Percentiles rank a stretch among this genome's conserved stretches.
phyloP scores from a whole-genome alignment of 2,797 vertebrate species.

The Eulemur albifrons region DNA sequence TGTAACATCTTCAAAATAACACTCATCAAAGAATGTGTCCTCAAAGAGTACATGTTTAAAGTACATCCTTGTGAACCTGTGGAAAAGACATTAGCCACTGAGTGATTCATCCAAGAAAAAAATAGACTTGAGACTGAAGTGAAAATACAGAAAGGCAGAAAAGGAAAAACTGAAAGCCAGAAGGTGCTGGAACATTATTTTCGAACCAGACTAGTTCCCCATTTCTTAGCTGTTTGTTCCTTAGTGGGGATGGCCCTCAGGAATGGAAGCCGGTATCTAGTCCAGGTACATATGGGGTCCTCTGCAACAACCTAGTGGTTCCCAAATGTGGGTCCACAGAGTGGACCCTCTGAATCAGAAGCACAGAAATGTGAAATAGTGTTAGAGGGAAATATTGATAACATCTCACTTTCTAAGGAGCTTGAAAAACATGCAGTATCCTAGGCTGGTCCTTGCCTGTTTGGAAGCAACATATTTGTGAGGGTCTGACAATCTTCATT shows the following conservation, averaged over 20 bases:
- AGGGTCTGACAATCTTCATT: background rate
- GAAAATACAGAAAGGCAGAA: background rate
- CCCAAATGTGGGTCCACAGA: background rate
- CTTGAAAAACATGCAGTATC: background rate
- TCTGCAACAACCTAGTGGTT: background rate
- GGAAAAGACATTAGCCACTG: slow-evolving; percentile 18
- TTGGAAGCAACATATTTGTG: background rate
- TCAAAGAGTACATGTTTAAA: slow-evolving; percentile 96
- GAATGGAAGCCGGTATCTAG: background rate
- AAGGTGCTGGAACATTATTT: background rate
- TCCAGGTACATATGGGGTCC: accelerated
- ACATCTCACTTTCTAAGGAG: background rate
- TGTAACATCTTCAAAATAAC: slow-evolving; percentile 95
- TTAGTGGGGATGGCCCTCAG: background rate
- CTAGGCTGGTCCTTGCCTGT: background rate
- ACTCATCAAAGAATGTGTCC: slow-evolving; percentile 93
- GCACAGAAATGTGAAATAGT: background rate
- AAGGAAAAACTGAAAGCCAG: background rate
- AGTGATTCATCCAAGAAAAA: background rate
- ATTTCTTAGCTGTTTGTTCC: background rate
- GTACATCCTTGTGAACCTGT: slow-evolving; percentile 94
- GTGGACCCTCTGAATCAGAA: background rate
- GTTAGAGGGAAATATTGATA: background rate
- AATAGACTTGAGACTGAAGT: background rate
- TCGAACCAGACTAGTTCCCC: background rate